Conservation (phyloP, 2,888 invertebrate species). For the Trilocha varians region DNA sequence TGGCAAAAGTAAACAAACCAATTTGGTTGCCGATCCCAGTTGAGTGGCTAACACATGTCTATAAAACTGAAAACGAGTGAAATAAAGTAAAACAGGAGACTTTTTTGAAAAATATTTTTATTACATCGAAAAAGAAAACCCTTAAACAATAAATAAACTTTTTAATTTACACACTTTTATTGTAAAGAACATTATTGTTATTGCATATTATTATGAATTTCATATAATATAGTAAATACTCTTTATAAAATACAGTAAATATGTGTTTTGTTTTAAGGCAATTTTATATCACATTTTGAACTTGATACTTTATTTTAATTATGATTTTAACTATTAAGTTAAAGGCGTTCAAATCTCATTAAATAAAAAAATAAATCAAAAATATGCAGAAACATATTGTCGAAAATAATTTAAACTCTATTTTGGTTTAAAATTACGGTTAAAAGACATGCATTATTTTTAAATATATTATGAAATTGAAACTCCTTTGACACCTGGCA, state of each 20-base stretch:
- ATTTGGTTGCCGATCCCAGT: too few relatives aligned
- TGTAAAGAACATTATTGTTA: too few relatives aligned
- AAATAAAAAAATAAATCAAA: not conserved
- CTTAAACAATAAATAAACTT: not conserved
- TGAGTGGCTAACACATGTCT: too few relatives aligned
- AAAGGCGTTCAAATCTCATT: not conserved
- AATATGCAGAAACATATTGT: conserved; percentile 11
- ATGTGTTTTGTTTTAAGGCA: conserved; percentile 40
- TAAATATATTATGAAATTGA: not conserved
- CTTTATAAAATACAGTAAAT: not conserved
- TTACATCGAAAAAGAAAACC: not conserved
- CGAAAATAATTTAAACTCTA: conserved; percentile 6
- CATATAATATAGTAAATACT: not conserved
- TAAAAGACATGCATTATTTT: not conserved
- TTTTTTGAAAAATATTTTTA: not conserved
- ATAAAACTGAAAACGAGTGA: too few relatives aligned
- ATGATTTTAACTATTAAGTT: conserved; percentile 3
- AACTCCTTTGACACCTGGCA: conserved; percentile 21
- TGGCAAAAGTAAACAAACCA: too few relatives aligned
- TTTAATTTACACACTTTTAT: not conserved
- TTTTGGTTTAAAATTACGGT: not conserved
- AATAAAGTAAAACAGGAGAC: too few relatives aligned
- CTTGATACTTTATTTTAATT: conserved; percentile 20
- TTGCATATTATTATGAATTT: not conserved
- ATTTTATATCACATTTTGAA: conserved; percentile 55